phyloP scores from a whole-genome alignment of 2,888 invertebrate genomes.

The Fragum fragum region DNA sequence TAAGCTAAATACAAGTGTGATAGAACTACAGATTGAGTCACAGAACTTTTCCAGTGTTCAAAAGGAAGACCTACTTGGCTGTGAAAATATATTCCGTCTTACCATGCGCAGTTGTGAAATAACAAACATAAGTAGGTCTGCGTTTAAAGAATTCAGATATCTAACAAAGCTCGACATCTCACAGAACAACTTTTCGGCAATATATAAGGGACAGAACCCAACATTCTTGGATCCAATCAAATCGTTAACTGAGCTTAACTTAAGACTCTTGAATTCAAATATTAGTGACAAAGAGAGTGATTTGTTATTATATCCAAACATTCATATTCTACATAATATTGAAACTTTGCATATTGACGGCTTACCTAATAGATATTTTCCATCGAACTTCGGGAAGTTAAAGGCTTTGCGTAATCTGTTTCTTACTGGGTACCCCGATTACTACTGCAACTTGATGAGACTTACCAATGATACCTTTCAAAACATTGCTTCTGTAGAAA shows the following conservation, averaged over 20 bases:
- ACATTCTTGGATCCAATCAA: neutral
- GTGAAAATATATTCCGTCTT: neutral
- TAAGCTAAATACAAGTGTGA: neutral
- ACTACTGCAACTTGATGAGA: neutral
- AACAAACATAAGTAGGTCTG: neutral
- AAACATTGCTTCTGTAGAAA: conserved; percentile 2
- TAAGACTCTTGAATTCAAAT: neutral
- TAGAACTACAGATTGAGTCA: neutral
- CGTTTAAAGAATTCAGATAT: neutral
- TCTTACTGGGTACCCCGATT: neutral
- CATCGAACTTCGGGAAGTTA: neutral
- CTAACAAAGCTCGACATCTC: neutral
- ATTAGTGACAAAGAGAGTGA: neutral
- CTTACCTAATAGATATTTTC: neutral
- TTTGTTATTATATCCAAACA: neutral
- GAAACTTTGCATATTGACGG: conserved; percentile 9
- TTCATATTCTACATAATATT: neutral
- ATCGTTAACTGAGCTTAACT: neutral
- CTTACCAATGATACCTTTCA: conserved; percentile 29
- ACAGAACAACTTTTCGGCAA: neutral
- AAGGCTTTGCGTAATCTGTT: neutral
- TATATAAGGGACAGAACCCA: neutral
- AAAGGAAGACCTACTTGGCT: neutral
- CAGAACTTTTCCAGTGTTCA: neutral
- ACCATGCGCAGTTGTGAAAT: neutral